Conservation (phyloP, 2,113 vertebrate species). For the Reinhardtius hippoglossoides region DNA sequence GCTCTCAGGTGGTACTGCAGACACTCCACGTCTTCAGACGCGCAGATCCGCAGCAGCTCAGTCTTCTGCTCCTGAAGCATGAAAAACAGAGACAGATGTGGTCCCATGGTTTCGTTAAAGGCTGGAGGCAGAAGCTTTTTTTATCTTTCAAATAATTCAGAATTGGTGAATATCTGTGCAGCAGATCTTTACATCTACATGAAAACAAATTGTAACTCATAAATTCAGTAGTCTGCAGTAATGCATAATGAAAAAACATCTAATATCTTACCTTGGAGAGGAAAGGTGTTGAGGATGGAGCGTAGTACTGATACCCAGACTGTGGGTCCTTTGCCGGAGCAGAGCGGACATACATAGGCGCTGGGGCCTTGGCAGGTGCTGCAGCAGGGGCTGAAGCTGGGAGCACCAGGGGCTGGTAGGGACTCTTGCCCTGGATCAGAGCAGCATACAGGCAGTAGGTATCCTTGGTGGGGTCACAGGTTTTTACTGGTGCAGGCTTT, state of each 20-base stretch:
- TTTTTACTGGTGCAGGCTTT: constrained; percentile 77
- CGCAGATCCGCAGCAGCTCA: constrained; percentile 83
- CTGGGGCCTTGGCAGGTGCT: constrained; percentile 72
- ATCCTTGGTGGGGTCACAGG: constrained; percentile 84
- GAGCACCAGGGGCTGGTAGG: constrained; percentile 73
- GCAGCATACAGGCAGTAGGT: constrained; percentile 78
- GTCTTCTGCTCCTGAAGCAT: constrained; percentile 77
- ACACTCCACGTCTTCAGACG: constrained; percentile 81
- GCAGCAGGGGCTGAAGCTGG: constrained; percentile 56
- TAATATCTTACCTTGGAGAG: constrained; percentile 70
- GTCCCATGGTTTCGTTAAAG: background rate
- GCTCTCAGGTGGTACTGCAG: constrained; percentile 85
- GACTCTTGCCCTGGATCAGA: constrained; percentile 73
- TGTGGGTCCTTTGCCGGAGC: constrained; percentile 63
- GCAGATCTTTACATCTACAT: background rate
- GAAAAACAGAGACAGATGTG: background rate
- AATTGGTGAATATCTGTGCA: too few species aligned
- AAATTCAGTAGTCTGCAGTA: too few species aligned
- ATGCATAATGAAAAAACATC: background rate
- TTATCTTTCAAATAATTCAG: too few species aligned
- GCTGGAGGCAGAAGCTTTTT: too few species aligned
- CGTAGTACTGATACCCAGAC: constrained; percentile 75
- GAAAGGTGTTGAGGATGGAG: constrained; percentile 70
- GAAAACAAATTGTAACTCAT: too few species aligned
- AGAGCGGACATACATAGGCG: constrained; percentile 66